Percentiles rank a stretch among this genome's conserved stretches.
Conservation (phyloP, 2,797 vertebrate species). For the Melanotaenia nigrans region DNA sequence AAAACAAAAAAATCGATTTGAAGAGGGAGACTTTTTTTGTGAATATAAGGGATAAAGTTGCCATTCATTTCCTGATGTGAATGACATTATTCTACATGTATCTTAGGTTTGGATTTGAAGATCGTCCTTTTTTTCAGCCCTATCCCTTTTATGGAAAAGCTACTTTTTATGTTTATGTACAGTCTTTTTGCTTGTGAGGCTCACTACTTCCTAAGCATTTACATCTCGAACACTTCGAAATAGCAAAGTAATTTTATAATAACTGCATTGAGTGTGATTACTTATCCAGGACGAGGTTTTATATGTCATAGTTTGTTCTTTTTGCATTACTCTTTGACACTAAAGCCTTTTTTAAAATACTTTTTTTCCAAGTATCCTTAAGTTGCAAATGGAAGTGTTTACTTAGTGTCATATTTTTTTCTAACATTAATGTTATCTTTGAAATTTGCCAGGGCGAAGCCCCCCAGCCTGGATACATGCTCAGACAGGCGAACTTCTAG, state of each 20-base stretch:
- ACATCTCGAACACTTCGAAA: slow-evolving; percentile 12
- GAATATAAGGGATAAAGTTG: slow-evolving; percentile 1
- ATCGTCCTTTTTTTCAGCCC: slow-evolving; percentile 9
- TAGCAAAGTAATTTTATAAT: slow-evolving; percentile 4
- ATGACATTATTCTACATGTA: slow-evolving; percentile 18
- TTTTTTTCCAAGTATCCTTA: slow-evolving; percentile 15
- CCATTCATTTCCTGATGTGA: slow-evolving; percentile 15
- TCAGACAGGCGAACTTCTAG: slow-evolving; percentile 23
- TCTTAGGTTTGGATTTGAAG: slow-evolving; percentile 10
- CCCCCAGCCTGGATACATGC: neutral
- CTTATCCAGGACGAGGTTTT: slow-evolving; percentile 16
- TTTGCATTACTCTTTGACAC: slow-evolving; percentile 18
- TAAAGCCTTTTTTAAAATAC: slow-evolving; percentile 21
- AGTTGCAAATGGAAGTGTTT: slow-evolving; percentile 35
- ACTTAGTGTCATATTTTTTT: slow-evolving; percentile 21
- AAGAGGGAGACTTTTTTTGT: neutral
- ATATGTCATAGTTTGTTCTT: slow-evolving; percentile 16
- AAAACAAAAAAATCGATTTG: neutral
- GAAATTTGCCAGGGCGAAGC: slow-evolving; percentile 20
- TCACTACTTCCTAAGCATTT: slow-evolving; percentile 34
- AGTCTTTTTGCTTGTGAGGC: slow-evolving; percentile 28
- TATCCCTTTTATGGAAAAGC: slow-evolving; percentile 12
- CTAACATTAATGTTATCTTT: slow-evolving; percentile 16
- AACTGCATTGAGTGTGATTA: slow-evolving; percentile 30
- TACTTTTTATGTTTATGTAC: slow-evolving; percentile 33